phyloP scores from a whole-genome alignment of 1,140 invertebrate genomes.

The Anastrepha ludens region DNA sequence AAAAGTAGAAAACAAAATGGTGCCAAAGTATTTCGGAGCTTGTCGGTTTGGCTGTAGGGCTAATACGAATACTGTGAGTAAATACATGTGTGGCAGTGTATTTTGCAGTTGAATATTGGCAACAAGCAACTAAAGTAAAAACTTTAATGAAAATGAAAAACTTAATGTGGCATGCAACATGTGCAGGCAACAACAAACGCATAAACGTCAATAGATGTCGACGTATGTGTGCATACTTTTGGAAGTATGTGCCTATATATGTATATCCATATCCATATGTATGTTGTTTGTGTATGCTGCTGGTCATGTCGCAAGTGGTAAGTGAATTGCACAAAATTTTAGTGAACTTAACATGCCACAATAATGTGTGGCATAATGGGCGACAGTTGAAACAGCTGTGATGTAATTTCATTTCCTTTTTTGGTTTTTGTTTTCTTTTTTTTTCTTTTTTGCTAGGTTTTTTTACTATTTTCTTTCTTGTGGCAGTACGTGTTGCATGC shows the following conservation, averaged over 20 bases:
- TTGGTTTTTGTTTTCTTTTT: not conserved
- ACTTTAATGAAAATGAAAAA: constrained; percentile 51
- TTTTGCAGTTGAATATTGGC: not conserved
- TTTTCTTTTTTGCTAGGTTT: not conserved
- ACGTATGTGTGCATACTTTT: not conserved
- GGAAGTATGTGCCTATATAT: not conserved
- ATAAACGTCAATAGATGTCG: not conserved
- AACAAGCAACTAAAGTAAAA: constrained; percentile 29
- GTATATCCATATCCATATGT: not conserved
- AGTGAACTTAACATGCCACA: constrained; percentile 44
- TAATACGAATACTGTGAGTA: not conserved
- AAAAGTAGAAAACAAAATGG: not conserved
- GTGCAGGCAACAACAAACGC: not conserved
- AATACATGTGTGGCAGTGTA: not conserved
- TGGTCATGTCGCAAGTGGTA: not conserved
- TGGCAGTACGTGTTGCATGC: not conserved
- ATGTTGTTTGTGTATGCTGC: not conserved
- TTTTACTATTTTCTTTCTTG: not conserved
- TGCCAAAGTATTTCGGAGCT: too few relatives aligned
- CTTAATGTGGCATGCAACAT: constrained; percentile 51
- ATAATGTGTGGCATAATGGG: constrained; percentile 52
- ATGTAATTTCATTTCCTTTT: constrained; percentile 35
- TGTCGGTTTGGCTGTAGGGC: too few relatives aligned
- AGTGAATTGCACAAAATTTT: constrained; percentile 46
- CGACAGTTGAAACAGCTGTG: constrained; percentile 31